Evolutionary conservation across 2,888 invertebrate genomes (phyloP), one percentile per base, ranked within the genome.

Genomic region (Caenorhabditis doughertyi): DNA sequence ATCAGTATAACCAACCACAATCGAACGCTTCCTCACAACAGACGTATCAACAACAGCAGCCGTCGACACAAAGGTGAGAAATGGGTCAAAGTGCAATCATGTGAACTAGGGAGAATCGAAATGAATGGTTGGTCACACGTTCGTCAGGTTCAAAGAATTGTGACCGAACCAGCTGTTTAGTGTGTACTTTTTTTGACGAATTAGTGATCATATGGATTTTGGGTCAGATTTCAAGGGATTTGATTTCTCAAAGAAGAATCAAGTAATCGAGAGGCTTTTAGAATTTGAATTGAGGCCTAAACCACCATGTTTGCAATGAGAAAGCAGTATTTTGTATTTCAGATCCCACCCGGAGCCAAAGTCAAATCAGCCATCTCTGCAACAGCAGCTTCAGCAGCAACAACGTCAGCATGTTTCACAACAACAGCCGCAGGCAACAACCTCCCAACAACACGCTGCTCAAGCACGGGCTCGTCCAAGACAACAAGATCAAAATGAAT

Each of bases 401-500:
- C 67, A 65, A 21, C 35, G n/a, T 9, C 56, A 58, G 23, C 49
- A 49, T n/a, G 35, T 9, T 7, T 11, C 42, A 5, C 60, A 25
- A 2, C 60, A 60, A 42, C 16, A 42, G n/a, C n/a, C n/a, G n/a
- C n/a, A n/a, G n/a, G n/a, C 56, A 44, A 27, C 56, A 56, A 53
- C 67, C 49, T 13, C 35, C 13, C 3, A 42, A 58, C 16, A 32
- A 49, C 9, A 9, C 5, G 16, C 2, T 9, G 13, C 42, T 2
- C 49, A 51, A 39, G 51, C 65, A 32, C 32, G 65, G 4, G 51
- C 51, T n/a, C 65, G 65, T 13, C 65, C 65, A 23, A 49, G 65
- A 65, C 65, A 65, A 25, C 49, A 29, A 25, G 71, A 71, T 25
- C 71, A 29, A 11, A 27, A 47, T n/a, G 72, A 72, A 35, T 72